Conservation (phyloP, 2,113 vertebrate species). For the Macquaria ambigua region DNA sequence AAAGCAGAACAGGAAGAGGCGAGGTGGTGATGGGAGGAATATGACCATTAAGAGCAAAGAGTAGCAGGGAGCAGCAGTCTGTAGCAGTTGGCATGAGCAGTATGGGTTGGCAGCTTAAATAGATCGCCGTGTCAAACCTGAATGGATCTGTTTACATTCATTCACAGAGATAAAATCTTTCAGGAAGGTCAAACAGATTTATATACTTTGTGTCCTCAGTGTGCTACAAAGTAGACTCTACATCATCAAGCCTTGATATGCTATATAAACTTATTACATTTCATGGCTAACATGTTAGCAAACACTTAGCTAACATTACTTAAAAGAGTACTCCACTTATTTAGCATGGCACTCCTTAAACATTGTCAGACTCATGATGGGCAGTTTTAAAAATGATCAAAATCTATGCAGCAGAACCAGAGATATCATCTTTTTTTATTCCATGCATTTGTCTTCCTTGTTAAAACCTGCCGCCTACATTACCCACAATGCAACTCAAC, state of each 20-base stretch:
- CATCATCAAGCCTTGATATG: not conserved
- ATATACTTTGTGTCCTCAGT: not conserved
- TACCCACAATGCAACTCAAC: not conserved
- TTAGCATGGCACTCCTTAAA: not conserved
- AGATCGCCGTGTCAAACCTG: not conserved
- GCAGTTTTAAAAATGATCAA: not conserved
- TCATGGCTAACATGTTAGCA: not conserved
- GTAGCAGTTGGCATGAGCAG: constrained; percentile 17
- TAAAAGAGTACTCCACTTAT: not conserved
- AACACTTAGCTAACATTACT: not conserved
- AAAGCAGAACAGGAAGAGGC: not conserved
- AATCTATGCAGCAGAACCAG: not conserved
- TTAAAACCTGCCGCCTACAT: not conserved
- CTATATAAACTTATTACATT: not conserved
- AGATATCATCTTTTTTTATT: no score
- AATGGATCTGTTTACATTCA: constrained; percentile 34
- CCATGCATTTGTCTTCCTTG: no score
- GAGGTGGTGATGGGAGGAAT: not conserved
- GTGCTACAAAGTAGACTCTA: not conserved
- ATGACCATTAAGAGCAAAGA: not conserved
- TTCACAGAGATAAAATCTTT: not conserved
- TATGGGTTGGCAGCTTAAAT: not conserved
- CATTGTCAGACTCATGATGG: no score
- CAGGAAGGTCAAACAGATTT: not conserved
- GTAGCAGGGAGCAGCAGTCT: not conserved